Percentiles rank a stretch among this genome's conserved stretches.
Evolutionary conservation across 1,140 invertebrate species (phyloP).

Genomic region (Cephus cinctus): DNA sequence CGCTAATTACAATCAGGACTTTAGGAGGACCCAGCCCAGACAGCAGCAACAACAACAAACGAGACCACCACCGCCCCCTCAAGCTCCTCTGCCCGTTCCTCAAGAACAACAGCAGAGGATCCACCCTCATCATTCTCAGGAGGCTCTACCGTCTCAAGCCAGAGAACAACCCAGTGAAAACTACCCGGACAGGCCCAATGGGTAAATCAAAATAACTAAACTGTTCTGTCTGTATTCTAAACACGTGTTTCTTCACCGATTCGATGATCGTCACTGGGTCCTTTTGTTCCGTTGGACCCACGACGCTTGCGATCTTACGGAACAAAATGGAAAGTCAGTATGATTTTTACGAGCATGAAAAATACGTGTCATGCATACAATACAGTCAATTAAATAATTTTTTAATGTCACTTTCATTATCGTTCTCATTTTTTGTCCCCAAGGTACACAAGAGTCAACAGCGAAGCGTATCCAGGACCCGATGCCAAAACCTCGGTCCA

Average conservation of each 20-base stretch:
- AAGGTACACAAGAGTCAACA: constrained; percentile 59
- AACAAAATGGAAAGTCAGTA: background rate
- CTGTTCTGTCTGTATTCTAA: background rate
- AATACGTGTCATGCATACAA: background rate
- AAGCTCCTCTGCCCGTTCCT: constrained; percentile 4
- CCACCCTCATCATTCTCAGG: background rate
- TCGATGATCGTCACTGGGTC: background rate
- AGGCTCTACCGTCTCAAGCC: background rate
- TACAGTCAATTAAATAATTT: background rate
- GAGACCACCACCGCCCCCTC: background rate
- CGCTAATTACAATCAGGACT: constrained; percentile 32
- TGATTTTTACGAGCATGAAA: background rate
- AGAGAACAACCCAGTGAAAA: constrained; percentile 18
- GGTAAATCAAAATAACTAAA: too few relatives aligned
- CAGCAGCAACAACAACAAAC: constrained; percentile 15
- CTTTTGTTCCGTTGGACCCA: background rate
- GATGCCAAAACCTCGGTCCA: constrained; percentile 67
- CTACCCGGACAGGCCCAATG: constrained; percentile 36
- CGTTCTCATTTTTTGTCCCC: too few relatives aligned
- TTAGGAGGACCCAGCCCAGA: constrained; percentile 26
- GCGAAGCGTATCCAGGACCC: constrained; percentile 44
- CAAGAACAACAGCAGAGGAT: constrained; percentile 2
- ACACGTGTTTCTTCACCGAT: background rate
- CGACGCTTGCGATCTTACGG: too few relatives aligned
- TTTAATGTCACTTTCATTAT: background rate